Base-by-base conservation (phyloP, 2,888 invertebrate genomes). In the Lacanobia wlatinum region DNA sequence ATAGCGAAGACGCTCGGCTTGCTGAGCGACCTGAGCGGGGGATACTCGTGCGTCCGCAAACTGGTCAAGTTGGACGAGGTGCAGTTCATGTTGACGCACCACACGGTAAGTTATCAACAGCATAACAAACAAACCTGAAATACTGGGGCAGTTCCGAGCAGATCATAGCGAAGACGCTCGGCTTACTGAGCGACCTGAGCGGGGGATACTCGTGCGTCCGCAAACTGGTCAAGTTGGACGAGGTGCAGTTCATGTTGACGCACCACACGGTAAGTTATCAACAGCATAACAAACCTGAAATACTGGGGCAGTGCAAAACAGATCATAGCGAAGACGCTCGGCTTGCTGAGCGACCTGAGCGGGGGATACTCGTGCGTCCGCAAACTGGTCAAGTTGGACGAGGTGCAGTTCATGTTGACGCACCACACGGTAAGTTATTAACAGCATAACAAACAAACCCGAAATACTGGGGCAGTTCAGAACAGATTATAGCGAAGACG, bases 11-110 rank as follows among this genome's bases (percentile, higher is more conserved):
- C 99, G 0, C 96, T 99, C 63, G 98, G 98, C 81, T 96, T 99
- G 73, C 96, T 99, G 52, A 99, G 98, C 91, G 99, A 99, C 93
- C 97, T 99, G 60, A 99, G 99, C 56, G 98, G 99, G 38, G 99
- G 99, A 21, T 99, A 99, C 96, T 98, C 99, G 87, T 99, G 99
- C 91, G 99, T 99, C 23, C 96, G 99, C 77, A 99, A 99, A 92
- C 97, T 99, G 85, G 99, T 99, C 86, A 99, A 99, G 91, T 95
- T 99, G 77, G 99, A 99, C 60, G 99, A 99, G 94, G 99, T 99
- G 63, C 99, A 99, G 96, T 99, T 99, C 91, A 98, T 99, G 98
- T 96, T 99, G 85, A 99, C 99, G 86, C 99, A 99, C 96, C 99
- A 99, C 92, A 99, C 99, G 88, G 98, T 98, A 92, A 60, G 84